Evolutionary conservation across 2,797 vertebrate species (phyloP).

Genomic region (Lophotriccus pileatus): DNA sequence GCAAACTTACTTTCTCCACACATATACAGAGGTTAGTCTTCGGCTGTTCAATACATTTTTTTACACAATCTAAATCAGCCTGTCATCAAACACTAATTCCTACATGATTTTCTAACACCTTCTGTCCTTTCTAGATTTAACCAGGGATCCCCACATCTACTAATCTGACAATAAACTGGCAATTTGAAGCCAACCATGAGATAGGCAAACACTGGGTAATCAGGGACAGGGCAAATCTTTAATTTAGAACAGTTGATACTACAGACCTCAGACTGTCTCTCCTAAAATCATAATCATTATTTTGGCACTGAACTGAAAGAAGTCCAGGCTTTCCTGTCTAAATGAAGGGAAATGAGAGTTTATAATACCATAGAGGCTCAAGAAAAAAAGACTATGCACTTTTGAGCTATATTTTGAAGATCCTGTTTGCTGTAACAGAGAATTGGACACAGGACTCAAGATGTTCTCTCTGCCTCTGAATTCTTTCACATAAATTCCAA

Average conservation of each 20-base stretch:
- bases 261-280: neutral
- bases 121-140: neutral
- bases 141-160: fast-evolving
- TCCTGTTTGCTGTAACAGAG: neutral
- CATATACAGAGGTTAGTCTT: neutral
- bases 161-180: neutral
- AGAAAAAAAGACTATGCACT: neutral
- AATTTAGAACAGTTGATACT: neutral
- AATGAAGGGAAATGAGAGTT: neutral
- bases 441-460: neutral
- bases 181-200: neutral
- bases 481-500: neutral
- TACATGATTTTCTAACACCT: neutral
- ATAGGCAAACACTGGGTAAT: neutral
- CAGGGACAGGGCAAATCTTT: neutral
- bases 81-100: neutral
- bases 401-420: neutral
- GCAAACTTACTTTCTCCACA: neutral
- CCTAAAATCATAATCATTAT: neutral
- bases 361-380: neutral
- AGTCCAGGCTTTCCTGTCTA: neutral
- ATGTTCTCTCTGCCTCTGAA: neutral
- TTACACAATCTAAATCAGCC: neutral
- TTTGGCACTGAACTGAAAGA: neutral
- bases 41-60: neutral